Evolutionary conservation across 2,888 invertebrate species (phyloP).

Genomic region (Chymomyza amoena): DNA sequence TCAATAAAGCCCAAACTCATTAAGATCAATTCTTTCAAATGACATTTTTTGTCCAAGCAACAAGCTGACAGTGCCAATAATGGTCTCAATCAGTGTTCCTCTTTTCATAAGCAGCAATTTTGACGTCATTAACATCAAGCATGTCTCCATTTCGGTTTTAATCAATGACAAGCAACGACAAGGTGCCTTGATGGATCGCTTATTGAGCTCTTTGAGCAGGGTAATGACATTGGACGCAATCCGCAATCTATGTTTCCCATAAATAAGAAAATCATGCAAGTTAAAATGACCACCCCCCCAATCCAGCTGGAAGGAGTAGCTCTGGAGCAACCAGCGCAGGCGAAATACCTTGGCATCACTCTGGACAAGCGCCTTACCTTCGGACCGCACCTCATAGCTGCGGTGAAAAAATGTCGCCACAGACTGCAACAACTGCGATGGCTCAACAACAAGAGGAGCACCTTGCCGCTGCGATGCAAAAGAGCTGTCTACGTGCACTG

Average conservation of each 20-base stretch:
- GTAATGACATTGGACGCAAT: neutral
- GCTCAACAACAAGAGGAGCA: too few relatives aligned
- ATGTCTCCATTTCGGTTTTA: neutral
- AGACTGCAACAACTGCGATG: too few relatives aligned
- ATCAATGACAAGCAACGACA: neutral
- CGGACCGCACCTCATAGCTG: too few relatives aligned
- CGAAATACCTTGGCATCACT: too few relatives aligned
- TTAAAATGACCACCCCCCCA: slow-evolving; percentile 60
- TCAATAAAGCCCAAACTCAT: slow-evolving; percentile 19
- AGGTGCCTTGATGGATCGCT: neutral
- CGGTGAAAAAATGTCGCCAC: too few relatives aligned
- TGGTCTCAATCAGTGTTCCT: slow-evolving; percentile 59
- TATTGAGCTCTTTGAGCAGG: neutral
- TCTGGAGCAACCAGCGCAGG: too few relatives aligned
- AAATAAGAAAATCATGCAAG: slow-evolving; percentile 57
- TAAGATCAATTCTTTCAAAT: slow-evolving; percentile 25
- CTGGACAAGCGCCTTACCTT: too few relatives aligned
- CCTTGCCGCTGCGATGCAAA: too few relatives aligned
- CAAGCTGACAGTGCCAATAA: slow-evolving; percentile 50
- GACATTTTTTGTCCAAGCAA: slow-evolving; percentile 33
- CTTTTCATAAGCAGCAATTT: slow-evolving; percentile 55
- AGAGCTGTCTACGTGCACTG: too few relatives aligned
- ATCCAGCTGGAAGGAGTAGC: too few relatives aligned
- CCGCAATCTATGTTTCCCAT: slow-evolving; percentile 5
- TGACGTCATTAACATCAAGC: neutral